A percentile compares a stretch with the other conserved stretches of the same genome.
Conservation (phyloP, 2,888 invertebrate genomes). For the Cheilosia grossa region DNA sequence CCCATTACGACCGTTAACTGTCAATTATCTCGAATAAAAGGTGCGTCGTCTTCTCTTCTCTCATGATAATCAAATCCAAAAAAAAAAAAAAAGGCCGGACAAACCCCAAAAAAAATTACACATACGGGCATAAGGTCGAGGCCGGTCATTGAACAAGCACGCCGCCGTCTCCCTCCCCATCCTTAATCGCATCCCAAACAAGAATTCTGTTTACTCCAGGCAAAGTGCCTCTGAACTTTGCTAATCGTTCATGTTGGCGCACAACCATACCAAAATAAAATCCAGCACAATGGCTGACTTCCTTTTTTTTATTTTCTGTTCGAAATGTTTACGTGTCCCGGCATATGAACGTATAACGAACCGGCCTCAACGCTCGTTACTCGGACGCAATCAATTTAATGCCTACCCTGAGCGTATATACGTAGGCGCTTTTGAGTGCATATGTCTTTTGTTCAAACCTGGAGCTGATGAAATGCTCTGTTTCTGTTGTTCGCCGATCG, state of each 20-base stretch:
- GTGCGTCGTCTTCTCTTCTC: constrained; percentile 21
- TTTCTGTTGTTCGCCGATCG: constrained; percentile 50
- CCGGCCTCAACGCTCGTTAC: constrained; percentile 48
- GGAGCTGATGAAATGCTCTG: constrained; percentile 48
- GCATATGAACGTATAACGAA: constrained; percentile 38
- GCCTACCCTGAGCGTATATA: constrained; percentile 47
- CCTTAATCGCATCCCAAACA: neutral
- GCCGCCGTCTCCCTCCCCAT: neutral
- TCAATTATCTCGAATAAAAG: constrained; percentile 45
- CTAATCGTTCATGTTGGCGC: constrained; percentile 56
- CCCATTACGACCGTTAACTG: constrained; percentile 35
- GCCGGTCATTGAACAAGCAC: constrained; percentile 67
- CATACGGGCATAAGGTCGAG: constrained; percentile 54
- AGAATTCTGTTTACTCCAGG: neutral
- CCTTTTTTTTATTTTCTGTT: constrained; percentile 29
- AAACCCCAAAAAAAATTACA: constrained; percentile 27
- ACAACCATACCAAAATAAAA: constrained; percentile 27
- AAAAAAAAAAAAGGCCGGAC: constrained; percentile 25
- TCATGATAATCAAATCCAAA: constrained; percentile 1
- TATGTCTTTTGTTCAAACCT: constrained; percentile 46
- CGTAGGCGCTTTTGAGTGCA: constrained; percentile 14
- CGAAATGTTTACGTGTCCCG: constrained; percentile 59
- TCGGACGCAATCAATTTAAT: constrained; percentile 62
- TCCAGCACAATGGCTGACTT: constrained; percentile 47
- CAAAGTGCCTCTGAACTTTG: constrained; percentile 54